These are phyloP conservation scores for Psettodes erumei DNA, from an alignment of 2,113 vertebrate species.

Conservation along the genomic window DNA sequence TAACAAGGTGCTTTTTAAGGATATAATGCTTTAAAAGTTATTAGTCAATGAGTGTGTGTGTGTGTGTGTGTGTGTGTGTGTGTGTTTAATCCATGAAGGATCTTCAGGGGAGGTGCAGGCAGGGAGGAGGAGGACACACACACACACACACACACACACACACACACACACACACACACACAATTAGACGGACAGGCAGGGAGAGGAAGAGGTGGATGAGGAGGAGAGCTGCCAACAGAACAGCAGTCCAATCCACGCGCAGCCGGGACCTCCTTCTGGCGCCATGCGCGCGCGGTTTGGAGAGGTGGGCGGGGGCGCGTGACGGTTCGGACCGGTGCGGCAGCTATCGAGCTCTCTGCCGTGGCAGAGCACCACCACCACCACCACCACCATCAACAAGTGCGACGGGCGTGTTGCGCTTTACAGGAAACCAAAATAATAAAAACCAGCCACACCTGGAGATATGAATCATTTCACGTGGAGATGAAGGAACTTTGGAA, in stretches of 20 bases:
- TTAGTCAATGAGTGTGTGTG: background rate
- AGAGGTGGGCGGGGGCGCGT: conserved; percentile 12
- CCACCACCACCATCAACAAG: conserved; percentile 46
- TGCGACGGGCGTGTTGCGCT: background rate
- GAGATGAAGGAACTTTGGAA: conserved; percentile 39
- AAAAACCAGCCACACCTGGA: background rate
- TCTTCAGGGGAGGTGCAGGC: too few species aligned
- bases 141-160: background rate
- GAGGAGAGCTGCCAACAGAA: conserved; percentile 28
- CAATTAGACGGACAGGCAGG: background rate
- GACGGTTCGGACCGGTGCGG: background rate
- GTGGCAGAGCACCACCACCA: background rate
- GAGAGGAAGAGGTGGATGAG: background rate
- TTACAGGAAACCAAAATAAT: background rate
- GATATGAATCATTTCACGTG: background rate
- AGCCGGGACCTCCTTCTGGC: conserved; percentile 44
- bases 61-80: too few species aligned
- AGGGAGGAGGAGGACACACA: background rate
- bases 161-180: background rate
- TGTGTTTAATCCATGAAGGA: too few species aligned
- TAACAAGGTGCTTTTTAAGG: background rate
- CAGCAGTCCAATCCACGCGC: conserved; percentile 38
- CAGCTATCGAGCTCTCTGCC: background rate
- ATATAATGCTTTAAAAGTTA: background rate
- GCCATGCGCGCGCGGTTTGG: conserved; percentile 20